phyloP scores from a whole-genome alignment of 2,797 vertebrate species.

The Crax fasciolata region DNA sequence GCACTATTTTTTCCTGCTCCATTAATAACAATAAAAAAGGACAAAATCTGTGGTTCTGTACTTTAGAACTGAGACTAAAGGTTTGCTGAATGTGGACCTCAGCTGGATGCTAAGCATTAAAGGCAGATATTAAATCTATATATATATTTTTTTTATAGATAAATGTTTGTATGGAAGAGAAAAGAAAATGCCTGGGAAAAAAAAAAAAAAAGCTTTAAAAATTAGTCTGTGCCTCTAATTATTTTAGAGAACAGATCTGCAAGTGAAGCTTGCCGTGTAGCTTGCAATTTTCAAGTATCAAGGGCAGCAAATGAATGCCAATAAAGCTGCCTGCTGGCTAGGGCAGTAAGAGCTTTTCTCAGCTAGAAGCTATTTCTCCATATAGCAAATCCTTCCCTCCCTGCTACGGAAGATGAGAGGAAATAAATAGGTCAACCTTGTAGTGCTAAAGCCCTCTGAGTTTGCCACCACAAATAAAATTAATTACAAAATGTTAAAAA shows the following conservation, averaged over 20 bases:
- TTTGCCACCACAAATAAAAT: constrained; percentile 11
- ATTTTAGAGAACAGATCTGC: not conserved
- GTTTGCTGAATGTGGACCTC: not conserved
- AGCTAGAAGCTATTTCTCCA: constrained; percentile 7
- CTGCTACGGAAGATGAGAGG: not conserved
- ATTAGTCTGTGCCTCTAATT: not conserved
- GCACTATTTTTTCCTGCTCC: not conserved
- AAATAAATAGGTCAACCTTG: constrained; percentile 46
- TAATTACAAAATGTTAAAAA: not conserved
- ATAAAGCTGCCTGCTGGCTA: constrained; percentile 22
- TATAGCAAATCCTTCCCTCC: constrained; percentile 1
- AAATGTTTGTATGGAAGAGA: not conserved
- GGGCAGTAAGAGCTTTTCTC: constrained; percentile 13
- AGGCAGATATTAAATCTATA: not conserved
- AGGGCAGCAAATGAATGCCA: not conserved
- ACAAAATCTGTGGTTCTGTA: not conserved
- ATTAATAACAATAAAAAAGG: not conserved
- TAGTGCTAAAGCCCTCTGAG: not conserved
- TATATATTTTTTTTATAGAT: not conserved
- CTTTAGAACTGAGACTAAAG: not conserved
- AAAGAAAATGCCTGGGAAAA: not conserved
- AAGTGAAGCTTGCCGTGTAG: not conserved
- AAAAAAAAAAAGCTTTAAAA: not conserved
- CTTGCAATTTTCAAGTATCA: constrained; percentile 9
- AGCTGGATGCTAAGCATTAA: not conserved